These are phyloP conservation scores for Miltochrista miniata DNA, from an alignment of 2,888 invertebrate genomes.

Conservation along the genomic window DNA sequence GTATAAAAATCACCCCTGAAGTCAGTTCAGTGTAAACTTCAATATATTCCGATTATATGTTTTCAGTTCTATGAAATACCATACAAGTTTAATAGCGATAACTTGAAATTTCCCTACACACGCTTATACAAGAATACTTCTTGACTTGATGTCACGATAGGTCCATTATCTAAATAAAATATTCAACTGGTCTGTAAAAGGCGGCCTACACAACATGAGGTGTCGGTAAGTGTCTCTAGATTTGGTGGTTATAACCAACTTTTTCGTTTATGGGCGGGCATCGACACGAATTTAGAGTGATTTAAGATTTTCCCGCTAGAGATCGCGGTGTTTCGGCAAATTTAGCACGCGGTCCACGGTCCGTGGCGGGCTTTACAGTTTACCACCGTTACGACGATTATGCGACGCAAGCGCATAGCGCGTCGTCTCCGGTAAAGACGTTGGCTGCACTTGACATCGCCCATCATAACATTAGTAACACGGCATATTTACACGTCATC, in stretches of 20 bases:
- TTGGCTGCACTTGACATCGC: conserved; percentile 35
- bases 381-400: conserved; percentile 81
- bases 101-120: too few species aligned
- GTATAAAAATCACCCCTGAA: too few species aligned
- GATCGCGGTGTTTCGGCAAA: conserved; percentile 80
- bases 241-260: conserved; percentile 16
- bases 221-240: conserved; percentile 14
- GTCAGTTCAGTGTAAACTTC: too few species aligned
- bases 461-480: conserved; percentile 13
- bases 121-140: too few species aligned
- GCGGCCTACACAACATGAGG: background rate
- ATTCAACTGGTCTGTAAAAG: too few species aligned
- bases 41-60: too few species aligned
- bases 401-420: conserved; percentile 67
- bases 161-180: too few species aligned
- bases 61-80: too few species aligned
- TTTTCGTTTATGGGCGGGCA: conserved; percentile 36
- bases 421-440: conserved; percentile 41
- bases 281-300: conserved; percentile 65
- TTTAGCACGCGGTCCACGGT: conserved; percentile 78
- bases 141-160: too few species aligned
- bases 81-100: too few species aligned
- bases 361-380: conserved; percentile 81
- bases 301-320: conserved; percentile 77
- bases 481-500: conserved; percentile 2